Evolutionary conservation across 2,888 invertebrate genomes (phyloP).

Genomic region (Drosophila nigricruria): DNA sequence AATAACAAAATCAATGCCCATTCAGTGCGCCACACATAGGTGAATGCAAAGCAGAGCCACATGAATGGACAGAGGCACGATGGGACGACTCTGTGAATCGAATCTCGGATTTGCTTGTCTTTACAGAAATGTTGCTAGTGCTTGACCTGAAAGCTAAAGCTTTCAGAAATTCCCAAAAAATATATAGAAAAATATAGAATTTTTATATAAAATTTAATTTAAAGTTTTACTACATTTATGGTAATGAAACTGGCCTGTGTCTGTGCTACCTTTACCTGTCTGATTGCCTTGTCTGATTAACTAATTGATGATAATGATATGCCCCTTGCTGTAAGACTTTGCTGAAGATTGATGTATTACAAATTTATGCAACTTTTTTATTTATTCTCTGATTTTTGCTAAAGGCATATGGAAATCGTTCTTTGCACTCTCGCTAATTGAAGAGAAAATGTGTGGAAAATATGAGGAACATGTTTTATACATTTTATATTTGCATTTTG

Average conservation of each 20-base stretch:
- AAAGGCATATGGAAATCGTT: no score
- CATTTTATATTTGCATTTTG: no score
- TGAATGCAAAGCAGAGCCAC: background rate
- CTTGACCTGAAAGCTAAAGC: no score
- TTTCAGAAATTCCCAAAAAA: no score
- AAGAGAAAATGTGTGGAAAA: no score
- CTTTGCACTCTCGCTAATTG: no score
- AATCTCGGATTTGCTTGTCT: background rate
- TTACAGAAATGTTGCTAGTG: background rate
- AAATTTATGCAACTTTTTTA: background rate
- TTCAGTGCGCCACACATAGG: constrained; percentile 9
- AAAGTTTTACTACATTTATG: background rate
- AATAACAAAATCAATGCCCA: constrained; percentile 41
- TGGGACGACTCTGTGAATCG: background rate
- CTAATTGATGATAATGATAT: background rate
- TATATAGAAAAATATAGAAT: no score
- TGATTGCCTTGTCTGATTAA: background rate
- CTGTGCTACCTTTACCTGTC: background rate
- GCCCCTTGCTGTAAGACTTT: no score
- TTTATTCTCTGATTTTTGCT: no score
- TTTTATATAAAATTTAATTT: background rate
- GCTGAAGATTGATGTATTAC: background rate
- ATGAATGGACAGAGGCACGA: background rate
- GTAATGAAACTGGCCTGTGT: no score
- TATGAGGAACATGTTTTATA: no score